These are phyloP conservation scores for Pyrocoelia pectoralis DNA, from an alignment of 2,888 invertebrate species.

Conservation along the genomic window DNA sequence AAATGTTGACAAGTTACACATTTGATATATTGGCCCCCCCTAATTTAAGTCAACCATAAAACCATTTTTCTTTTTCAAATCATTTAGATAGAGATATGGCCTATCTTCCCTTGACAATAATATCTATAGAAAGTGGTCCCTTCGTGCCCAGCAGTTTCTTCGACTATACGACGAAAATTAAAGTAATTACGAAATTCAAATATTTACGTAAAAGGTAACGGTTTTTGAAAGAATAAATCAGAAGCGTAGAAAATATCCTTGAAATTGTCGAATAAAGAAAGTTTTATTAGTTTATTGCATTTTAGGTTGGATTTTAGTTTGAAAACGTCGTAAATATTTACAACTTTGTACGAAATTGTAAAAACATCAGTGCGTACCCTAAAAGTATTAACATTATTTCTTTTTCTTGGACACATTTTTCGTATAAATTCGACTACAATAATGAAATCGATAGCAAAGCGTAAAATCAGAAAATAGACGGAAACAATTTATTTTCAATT, in stretches of 20 bases:
- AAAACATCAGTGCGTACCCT: constrained; percentile 29
- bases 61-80: constrained; percentile 27
- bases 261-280: constrained; percentile 28
- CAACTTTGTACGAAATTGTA: constrained; percentile 22
- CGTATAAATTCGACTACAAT: neutral
- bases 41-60: constrained; percentile 21
- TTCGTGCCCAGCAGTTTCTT: neutral
- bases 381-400: constrained; percentile 26
- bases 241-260: constrained; percentile 38
- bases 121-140: constrained; percentile 20
- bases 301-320: constrained; percentile 25
- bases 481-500: neutral
- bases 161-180: neutral
- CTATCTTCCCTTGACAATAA: too few species aligned
- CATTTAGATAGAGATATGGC: constrained; percentile 14
- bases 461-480: neutral
- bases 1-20: constrained; percentile 38
- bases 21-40: constrained; percentile 25
- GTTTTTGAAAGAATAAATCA: constrained; percentile 19
- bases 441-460: neutral
- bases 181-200: neutral
- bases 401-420: neutral
- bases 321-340: constrained; percentile 33
- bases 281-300: constrained; percentile 38
- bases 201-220: constrained; percentile 14